Evolutionary conservation across 2,888 invertebrate genomes (phyloP).

Genomic region (Chrysina gloriosa): DNA sequence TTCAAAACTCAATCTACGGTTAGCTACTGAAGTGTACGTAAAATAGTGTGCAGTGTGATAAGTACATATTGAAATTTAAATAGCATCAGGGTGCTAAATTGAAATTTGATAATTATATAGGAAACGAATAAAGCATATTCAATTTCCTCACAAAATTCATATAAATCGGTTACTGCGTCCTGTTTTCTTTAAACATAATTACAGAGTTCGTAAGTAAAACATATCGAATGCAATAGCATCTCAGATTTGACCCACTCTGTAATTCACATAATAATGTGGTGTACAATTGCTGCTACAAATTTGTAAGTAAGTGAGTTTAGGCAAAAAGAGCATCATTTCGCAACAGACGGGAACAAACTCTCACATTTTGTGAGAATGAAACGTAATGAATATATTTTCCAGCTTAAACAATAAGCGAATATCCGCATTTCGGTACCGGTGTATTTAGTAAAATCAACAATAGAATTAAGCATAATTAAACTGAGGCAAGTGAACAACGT

Average conservation of each 20-base stretch:
- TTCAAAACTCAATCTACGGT: too few relatives aligned
- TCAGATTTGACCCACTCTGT: slow-evolving; percentile 13
- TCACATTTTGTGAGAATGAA: slow-evolving; percentile 35
- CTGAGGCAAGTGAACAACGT: not conserved
- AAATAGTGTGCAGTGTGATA: too few relatives aligned
- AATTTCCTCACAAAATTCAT: too few relatives aligned
- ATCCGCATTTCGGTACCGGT: not conserved
- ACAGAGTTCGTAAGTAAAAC: not conserved
- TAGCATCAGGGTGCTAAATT: too few relatives aligned
- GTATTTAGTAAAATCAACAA: slow-evolving; percentile 15
- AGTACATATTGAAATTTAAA: too few relatives aligned
- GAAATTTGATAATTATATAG: too few relatives aligned
- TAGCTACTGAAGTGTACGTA: too few relatives aligned
- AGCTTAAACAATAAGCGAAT: slow-evolving; percentile 5
- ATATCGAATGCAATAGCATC: not conserved
- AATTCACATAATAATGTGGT: slow-evolving; percentile 22
- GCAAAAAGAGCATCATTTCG: slow-evolving; percentile 14
- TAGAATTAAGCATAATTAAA: slow-evolving; percentile 19
- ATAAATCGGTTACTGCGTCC: too few relatives aligned
- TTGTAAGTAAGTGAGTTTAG: slow-evolving; percentile 4
- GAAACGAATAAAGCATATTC: too few relatives aligned
- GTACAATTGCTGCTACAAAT: slow-evolving; percentile 23
- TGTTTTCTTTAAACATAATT: too few relatives aligned
- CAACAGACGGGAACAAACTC: slow-evolving; percentile 15
- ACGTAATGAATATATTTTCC: slow-evolving; percentile 25